Percentiles rank a stretch among this genome's conserved stretches.
These are phyloP conservation scores for Hippocampus zosterae DNA, from an alignment of 2,113 vertebrate species.

Conservation along the genomic window DNA sequence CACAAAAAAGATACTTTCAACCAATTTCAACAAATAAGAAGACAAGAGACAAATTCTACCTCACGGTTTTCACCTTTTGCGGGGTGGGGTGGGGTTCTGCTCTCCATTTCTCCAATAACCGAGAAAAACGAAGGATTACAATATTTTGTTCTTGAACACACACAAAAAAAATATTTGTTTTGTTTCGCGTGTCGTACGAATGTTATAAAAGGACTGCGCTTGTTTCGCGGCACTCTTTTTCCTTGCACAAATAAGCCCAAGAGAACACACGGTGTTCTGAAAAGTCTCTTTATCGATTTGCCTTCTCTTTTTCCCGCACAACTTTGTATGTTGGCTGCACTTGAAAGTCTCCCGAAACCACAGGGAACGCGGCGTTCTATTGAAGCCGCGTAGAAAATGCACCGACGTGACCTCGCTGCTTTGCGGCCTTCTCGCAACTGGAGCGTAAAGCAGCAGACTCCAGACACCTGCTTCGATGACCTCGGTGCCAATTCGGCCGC, in stretches of 20 bases:
- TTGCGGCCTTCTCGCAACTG: not conserved
- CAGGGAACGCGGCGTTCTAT: not conserved
- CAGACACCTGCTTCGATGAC: slow-evolving; percentile 5
- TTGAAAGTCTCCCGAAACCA: slow-evolving; percentile 1
- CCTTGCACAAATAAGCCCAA: not conserved
- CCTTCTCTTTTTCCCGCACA: not conserved
- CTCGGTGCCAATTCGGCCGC: slow-evolving; percentile 1
- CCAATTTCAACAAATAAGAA: too few species aligned
- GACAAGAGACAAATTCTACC: too few species aligned
- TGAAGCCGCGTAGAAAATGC: not conserved
- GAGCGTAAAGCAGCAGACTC: slow-evolving; percentile 4
- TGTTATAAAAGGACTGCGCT: not conserved
- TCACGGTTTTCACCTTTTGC: too few species aligned
- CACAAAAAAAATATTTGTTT: not conserved
- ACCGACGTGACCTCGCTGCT: not conserved
- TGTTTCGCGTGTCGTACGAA: not conserved
- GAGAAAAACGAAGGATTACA: too few species aligned
- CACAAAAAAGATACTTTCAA: too few species aligned
- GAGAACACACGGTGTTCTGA: too few species aligned
- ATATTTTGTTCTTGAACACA: not conserved
- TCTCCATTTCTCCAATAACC: too few species aligned
- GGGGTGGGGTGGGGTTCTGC: too few species aligned
- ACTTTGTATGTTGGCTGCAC: slow-evolving; percentile 1
- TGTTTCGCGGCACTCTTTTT: not conserved
- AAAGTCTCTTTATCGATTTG: not conserved